phyloP scores from a whole-genome alignment of 1,140 invertebrate genomes.

The Drosophila sturtevanti region DNA sequence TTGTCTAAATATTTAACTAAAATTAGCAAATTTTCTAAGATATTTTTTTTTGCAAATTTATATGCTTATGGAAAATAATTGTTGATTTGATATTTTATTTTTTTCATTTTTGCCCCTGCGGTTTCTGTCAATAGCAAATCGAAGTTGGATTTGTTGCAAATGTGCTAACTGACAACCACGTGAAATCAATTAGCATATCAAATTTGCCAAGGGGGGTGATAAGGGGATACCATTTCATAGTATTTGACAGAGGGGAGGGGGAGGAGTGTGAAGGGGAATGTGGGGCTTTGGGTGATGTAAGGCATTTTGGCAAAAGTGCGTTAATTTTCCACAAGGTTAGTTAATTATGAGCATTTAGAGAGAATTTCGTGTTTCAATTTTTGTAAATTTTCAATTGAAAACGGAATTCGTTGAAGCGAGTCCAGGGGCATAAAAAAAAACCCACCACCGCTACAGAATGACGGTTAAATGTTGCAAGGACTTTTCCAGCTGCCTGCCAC shows the following conservation, averaged over 20 bases:
- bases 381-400: conserved; percentile 5
- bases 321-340: conserved; percentile 64
- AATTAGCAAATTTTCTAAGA: conserved; percentile 26
- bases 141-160: neutral
- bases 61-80: neutral
- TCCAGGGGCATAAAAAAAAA: conserved; percentile 18
- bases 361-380: conserved; percentile 23
- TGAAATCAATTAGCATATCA: conserved; percentile 76
- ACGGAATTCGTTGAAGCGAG: conserved; percentile 10
- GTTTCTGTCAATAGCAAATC: conserved; percentile 5
- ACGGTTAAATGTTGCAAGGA: neutral
- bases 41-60: neutral
- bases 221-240: conserved; percentile 9
- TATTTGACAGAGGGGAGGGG: neutral
- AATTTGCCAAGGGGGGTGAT: conserved; percentile 16
- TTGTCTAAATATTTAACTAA: conserved; percentile 32
- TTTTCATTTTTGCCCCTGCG: conserved; percentile 22
- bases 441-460: conserved; percentile 17
- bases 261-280: neutral
- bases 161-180: conserved; percentile 62
- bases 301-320: conserved; percentile 65
- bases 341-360: conserved; percentile 55
- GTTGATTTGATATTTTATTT: neutral
- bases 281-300: conserved; percentile 54
- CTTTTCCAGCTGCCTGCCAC: conserved; percentile 42